Evolutionary conservation across 2,888 invertebrate genomes (phyloP), one percentile per base, ranked within the genome.

Genomic region (Balanococcus diminutus): DNA sequence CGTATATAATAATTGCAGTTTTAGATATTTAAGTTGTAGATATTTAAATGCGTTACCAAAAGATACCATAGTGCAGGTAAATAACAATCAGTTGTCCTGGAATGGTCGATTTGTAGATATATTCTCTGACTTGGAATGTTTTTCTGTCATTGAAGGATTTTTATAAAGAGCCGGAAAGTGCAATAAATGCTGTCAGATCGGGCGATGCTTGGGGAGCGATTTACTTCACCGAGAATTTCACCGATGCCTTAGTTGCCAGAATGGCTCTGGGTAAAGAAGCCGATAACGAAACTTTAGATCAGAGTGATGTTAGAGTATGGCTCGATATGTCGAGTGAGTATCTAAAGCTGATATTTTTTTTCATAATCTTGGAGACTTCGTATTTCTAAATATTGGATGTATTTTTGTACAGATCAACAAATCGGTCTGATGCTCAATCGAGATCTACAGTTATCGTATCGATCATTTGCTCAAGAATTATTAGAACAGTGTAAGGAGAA

Each of bases 151-250:
- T 87, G 0, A 82, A 91, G 91, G 90, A 91, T 61, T 93, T 93
- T 90, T 96, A 95, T 90, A 91, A 91, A 16, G 92, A 93, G 88
- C 91, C 94, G 5, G 91, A 92, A 0, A 91, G 92, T 0, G 97
- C 96, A 0, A 91, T 94, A 86, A 90, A 92, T 39, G 95, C 95
- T 0, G 97, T 97, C 0, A 91, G 92, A 46, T 90, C 90, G 1
- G 98, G 97, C 0, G 91, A 95, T 31, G 95, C 95, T 0, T 98
- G 98, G 97, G 97, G 97, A 1, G 95, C 95, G 9, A 90, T 98
- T 6, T 95, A 95, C 89, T 96, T 98, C 89, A 95, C 96, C 31
- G 94, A 95, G 89, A 97, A 97, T 89, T 98, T 97, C 88, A 96
- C 97, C 0, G 94, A 95, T 87, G 95, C 96, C 0, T 92, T 97